These are phyloP conservation scores for Tragelaphus imberbis DNA, from an alignment of 2,113 vertebrate species.

Conservation along the genomic window DNA sequence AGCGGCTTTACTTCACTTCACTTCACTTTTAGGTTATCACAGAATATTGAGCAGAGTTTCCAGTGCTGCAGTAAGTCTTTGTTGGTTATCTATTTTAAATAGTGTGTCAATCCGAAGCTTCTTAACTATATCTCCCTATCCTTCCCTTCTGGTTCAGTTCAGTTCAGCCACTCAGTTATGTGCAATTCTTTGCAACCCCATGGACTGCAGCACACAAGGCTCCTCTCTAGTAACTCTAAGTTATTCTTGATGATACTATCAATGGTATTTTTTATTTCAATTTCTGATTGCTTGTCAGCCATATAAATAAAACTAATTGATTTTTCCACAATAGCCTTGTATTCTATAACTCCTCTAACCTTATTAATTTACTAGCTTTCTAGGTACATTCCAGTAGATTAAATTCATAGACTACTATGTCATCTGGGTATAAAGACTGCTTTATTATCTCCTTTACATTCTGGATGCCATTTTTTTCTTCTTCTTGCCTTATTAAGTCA, in stretches of 20 bases:
- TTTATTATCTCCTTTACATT: neutral
- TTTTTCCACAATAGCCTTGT: neutral
- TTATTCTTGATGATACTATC: neutral
- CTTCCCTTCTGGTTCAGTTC: neutral
- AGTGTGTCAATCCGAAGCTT: neutral
- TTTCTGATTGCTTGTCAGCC: neutral
- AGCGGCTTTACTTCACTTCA: no score
- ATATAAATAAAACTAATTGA: neutral
- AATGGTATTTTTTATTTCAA: neutral
- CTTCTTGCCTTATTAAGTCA: neutral
- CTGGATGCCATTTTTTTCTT: neutral
- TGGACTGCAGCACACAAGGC: neutral
- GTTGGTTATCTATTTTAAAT: neutral
- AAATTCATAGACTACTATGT: neutral
- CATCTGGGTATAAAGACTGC: neutral
- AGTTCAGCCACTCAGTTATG: neutral
- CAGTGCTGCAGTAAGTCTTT: neutral
- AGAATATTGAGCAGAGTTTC: neutral
- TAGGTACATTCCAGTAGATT: neutral
- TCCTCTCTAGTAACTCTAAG: neutral
- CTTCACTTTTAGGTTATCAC: neutral
- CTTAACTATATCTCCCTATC: neutral
- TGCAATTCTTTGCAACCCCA: neutral
- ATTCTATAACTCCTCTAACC: neutral
- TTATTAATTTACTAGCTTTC: neutral